Base-by-base conservation (phyloP, 2,797 vertebrate genomes). In the Sternotherus odoratus region DNA sequence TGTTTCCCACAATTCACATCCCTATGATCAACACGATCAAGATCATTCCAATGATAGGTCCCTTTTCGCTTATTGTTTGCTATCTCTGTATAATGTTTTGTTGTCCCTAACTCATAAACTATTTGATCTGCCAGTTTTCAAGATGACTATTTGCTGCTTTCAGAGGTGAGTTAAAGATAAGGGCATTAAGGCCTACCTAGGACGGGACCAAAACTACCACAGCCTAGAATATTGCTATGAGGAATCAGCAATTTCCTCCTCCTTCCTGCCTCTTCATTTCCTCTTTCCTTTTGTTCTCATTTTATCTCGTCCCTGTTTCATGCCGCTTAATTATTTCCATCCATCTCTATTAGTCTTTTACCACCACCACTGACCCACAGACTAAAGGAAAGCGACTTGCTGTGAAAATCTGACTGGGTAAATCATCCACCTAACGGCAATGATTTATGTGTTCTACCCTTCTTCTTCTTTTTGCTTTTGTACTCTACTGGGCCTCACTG, bases 241-340 rank as follows among this genome's bases (percentile, higher is more conserved):
- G 43, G 51, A 85, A 87, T 88, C 77, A 36, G 36, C 13, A 80
- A 90, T 95, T 94, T 89, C 82, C 94, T 90, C 78, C 56, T 95
- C 86, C 57, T 48, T 82, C 79, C 81, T 90, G 81, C 50, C 80
- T 96, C 86, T 93, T 96, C 33, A 87, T 95, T 93, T 95, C 72
- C 75, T 90, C 11, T 95, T 93, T 87, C 46, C 95, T 96, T 94
- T 92, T 74, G 87, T 87, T 95, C 92, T 21, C 85, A 85, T 94
- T 94, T 93, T 75, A 77, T 83, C 87, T 91, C 89, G 51, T 51
- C 54, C 66, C 57, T 88, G 53, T 95, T 95, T 94, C 92, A 94
- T 33, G 87, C 19, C 19, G 24, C 39, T 88, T 95, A 83, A 85
- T 93, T 93, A 72, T 89, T 85, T 96, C 85, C 85, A 94, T 97